A percentile compares a stretch with the other conserved stretches of the same genome.
phyloP scores from a whole-genome alignment of 2,113 vertebrate species.

The Brachypodius melanocephalos region DNA sequence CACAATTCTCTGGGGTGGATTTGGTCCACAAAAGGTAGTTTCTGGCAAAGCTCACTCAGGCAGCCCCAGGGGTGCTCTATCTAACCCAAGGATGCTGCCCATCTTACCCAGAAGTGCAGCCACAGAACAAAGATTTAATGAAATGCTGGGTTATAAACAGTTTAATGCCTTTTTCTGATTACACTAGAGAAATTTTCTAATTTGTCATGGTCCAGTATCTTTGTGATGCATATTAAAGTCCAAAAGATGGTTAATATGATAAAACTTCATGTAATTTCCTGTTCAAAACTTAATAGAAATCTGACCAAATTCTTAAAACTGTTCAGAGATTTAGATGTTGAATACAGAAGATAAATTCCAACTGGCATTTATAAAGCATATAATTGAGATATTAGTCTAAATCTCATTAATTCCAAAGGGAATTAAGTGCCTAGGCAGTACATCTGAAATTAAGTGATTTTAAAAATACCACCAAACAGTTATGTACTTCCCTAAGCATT shows the following conservation, averaged over 20 bases:
- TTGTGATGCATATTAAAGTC: background rate
- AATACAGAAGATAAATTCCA: background rate
- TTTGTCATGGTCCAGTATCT: background rate
- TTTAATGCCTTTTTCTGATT: background rate
- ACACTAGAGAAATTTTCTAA: background rate
- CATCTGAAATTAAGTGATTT: background rate
- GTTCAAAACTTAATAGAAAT: background rate
- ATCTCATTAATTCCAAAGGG: background rate
- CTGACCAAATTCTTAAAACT: background rate
- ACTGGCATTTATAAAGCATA: background rate
- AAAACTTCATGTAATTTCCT: background rate
- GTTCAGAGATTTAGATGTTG: background rate
- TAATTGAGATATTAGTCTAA: background rate
- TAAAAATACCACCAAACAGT: background rate
- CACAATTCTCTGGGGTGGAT: background rate
- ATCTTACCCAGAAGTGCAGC: background rate
- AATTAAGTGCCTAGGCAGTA: background rate
- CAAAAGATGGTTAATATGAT: background rate
- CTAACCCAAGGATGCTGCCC: background rate
- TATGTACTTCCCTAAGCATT: background rate
- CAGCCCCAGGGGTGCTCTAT: background rate
- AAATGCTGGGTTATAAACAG: background rate
- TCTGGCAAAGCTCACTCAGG: background rate
- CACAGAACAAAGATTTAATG: background rate
- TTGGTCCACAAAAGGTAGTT: background rate